Base-by-base conservation (phyloP, 1,140 invertebrate genomes). In the Maconellicoccus hirsutus region DNA sequence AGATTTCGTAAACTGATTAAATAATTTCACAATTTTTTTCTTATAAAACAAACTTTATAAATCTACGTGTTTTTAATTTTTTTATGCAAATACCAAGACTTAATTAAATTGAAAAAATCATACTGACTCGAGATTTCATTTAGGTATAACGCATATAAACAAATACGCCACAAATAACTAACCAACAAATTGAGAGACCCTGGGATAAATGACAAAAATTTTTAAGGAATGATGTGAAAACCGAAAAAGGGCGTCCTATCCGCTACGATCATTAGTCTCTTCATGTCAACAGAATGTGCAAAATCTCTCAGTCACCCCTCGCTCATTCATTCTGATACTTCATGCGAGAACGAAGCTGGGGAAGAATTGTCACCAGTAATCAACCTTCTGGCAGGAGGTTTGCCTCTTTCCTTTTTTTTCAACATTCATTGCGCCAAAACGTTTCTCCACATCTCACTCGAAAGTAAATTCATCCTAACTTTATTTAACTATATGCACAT, bases 211-310 rank as follows among this genome's bases (percentile, higher is more conserved):
- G 42, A 52, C 42, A 52, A 52, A 52, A 52, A 52, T 52, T 52
- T 52, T 52, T 3, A 52, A 52, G 42, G 42, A 52, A 52, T 52
- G 42, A 52, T 52, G 42, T 52, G 42, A 52, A 52, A 52, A 52
- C 42, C 42, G 42, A 52, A 52, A 33, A 52, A 16, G 42, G 42
- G 42, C 42, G 42, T 52, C 42, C 12, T 52, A 52, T 52, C 42
- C n/a, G 42, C 42, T 16, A 16, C 42, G 16, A 52, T 52, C 42
- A 52, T 52, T 52, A 52, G 42, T 52, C 42, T 52, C 42, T 52
- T 52, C 42, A 52, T 52, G 42, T 52, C 42, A 52, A 52, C 42
- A 52, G 42, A 52, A 52, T 52, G 42, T 52, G 42, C 42, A 52
- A 52, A 52, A 52, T 52, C 42, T 52, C 42, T 16, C 42, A 52